Conservation (phyloP, 2,113 vertebrate genomes). For the Urocolius indicus region DNA sequence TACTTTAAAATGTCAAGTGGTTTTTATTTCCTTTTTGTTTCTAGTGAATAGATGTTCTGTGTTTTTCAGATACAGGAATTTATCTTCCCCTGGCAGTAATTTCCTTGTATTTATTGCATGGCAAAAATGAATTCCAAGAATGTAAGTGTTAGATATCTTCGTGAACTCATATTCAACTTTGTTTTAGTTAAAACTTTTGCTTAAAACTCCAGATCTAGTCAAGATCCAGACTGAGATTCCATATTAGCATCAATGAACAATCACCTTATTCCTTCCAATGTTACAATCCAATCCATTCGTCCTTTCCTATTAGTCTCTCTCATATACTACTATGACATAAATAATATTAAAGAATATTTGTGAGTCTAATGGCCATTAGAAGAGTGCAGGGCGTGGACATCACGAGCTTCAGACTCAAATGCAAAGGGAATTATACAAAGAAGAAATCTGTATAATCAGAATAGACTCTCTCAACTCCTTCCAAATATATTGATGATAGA, state of each 20-base stretch:
- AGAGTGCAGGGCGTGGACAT: background rate
- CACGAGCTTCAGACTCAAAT: background rate
- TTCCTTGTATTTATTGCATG: background rate
- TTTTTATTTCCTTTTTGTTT: background rate
- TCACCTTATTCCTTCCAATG: background rate
- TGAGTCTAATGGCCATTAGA: background rate
- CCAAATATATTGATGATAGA: slow-evolving; percentile 29
- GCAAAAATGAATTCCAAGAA: background rate
- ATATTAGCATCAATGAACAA: background rate
- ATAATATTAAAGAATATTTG: background rate
- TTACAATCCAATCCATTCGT: background rate
- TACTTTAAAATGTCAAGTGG: background rate
- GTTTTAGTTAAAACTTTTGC: background rate
- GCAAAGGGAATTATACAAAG: slow-evolving; percentile 8
- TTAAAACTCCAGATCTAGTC: background rate
- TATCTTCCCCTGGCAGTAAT: background rate
- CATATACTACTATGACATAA: background rate
- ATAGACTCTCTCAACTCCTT: slow-evolving; percentile 29
- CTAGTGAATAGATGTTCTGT: background rate
- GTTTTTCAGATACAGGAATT: background rate
- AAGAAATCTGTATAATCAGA: slow-evolving; percentile 11
- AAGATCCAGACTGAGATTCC: background rate
- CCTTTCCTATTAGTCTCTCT: background rate
- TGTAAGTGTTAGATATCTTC: background rate
- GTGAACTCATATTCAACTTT: background rate